Conservation (phyloP, 2,797 vertebrate species). For the Pristis pectinata region DNA sequence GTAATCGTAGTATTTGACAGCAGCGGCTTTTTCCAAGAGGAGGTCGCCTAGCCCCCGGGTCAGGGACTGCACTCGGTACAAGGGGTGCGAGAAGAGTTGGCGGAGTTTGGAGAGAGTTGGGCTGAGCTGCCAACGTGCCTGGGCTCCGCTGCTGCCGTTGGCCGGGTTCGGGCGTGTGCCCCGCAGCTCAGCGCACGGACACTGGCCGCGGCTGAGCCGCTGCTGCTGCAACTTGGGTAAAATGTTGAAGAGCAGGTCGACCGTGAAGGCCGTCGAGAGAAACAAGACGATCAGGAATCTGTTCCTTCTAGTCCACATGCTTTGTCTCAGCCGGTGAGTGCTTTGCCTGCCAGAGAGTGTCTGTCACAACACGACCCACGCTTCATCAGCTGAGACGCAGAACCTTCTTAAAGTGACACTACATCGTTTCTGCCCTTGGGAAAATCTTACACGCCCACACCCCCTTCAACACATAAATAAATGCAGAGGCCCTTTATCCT, state of each 20-base stretch:
- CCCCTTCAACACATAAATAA: no score
- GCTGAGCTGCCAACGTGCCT: neutral
- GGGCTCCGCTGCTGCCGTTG: neutral
- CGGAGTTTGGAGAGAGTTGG: constrained; percentile 23
- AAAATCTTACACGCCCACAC: no score
- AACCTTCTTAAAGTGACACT: constrained; percentile 16
- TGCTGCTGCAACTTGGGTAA: constrained; percentile 67
- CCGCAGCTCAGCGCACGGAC: constrained; percentile 42
- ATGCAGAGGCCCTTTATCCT: no score
- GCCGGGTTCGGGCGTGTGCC: neutral
- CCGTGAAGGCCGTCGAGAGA: constrained; percentile 68
- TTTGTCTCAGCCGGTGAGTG: constrained; percentile 38
- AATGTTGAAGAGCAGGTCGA: constrained; percentile 83
- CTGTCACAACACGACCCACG: constrained; percentile 33
- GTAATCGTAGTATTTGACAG: constrained; percentile 1
- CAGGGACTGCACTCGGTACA: neutral
- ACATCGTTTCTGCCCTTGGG: neutral
- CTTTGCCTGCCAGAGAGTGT: neutral
- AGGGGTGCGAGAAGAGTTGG: constrained; percentile 19
- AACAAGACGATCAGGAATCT: constrained; percentile 66
- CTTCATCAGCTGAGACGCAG: constrained; percentile 13
- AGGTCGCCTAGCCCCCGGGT: neutral
- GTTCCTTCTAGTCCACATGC: constrained; percentile 67
- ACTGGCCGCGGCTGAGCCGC: constrained; percentile 47
- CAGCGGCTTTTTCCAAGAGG: neutral